Evolutionary conservation across 2,797 vertebrate genomes (phyloP).

Genomic region (Coccyzus lansbergi): DNA sequence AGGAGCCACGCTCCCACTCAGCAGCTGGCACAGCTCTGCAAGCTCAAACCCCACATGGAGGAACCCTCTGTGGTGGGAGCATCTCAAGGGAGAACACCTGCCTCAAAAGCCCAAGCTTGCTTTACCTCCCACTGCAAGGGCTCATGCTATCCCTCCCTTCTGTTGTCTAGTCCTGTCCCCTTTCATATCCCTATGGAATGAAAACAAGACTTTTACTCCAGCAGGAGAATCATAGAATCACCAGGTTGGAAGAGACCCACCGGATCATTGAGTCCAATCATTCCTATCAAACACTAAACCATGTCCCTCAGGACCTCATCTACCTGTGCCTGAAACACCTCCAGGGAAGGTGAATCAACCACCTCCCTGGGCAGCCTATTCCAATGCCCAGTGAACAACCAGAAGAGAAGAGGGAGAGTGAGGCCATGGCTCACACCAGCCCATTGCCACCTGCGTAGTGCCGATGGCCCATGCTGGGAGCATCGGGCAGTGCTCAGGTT

Average conservation of each 20-base stretch:
- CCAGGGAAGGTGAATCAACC: no score
- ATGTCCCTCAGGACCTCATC: no score
- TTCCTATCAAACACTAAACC: no score
- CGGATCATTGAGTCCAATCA: no score
- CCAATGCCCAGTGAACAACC: no score
- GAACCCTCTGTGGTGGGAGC: neutral
- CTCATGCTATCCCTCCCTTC: neutral
- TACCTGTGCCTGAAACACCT: no score
- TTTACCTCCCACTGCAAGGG: neutral
- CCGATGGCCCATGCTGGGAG: neutral
- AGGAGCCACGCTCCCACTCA: fast-evolving
- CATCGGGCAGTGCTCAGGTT: neutral
- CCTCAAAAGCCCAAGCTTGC: fast-evolving
- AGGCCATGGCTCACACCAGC: neutral
- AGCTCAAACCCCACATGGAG: neutral
- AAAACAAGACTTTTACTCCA: neutral
- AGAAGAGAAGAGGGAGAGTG: neutral
- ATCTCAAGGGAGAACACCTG: fast-evolving
- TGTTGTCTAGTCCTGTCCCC: neutral
- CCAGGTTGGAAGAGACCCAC: no score
- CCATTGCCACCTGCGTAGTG: neutral
- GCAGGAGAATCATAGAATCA: no score
- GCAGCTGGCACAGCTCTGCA: neutral
- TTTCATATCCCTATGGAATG: neutral
- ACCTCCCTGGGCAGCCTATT: no score